These are phyloP conservation scores for Aldabrachelys gigantea DNA, from an alignment of 2,113 vertebrate genomes.

Conservation along the genomic window DNA sequence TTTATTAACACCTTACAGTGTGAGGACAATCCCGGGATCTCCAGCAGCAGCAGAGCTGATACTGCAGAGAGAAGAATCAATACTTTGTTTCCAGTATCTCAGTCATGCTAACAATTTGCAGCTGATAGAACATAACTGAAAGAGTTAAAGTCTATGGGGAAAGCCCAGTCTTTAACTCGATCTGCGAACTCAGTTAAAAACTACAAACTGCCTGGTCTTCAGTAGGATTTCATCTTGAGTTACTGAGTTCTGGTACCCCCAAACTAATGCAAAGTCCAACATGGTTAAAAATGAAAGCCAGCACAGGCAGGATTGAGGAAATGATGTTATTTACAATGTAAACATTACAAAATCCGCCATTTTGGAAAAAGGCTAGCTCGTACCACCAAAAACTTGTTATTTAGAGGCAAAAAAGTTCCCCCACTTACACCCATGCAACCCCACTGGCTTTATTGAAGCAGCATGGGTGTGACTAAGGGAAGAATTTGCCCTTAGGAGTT, in stretches of 20 bases:
- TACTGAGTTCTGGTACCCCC: neutral
- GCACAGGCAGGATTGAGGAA: neutral
- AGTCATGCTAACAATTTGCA: neutral
- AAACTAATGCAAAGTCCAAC: neutral
- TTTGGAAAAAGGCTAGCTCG: conserved; percentile 23
- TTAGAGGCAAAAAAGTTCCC: conserved; percentile 35
- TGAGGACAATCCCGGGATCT: neutral
- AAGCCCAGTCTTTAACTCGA: neutral
- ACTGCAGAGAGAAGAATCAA: neutral
- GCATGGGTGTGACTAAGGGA: neutral
- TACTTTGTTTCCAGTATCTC: neutral
- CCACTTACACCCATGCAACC: neutral
- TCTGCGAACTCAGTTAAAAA: neutral
- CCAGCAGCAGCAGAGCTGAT: neutral
- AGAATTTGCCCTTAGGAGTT: conserved; percentile 36
- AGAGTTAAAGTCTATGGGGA: no score
- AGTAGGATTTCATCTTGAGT: neutral
- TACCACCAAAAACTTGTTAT: conserved; percentile 44
- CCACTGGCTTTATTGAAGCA: neutral
- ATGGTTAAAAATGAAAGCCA: neutral
- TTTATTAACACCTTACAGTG: neutral
- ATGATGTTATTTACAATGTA: conserved; percentile 21
- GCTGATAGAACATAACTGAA: neutral
- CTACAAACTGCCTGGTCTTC: neutral
- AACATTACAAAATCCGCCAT: neutral